These are phyloP conservation scores for Chrysaora quinquecirrha DNA, from an alignment of 30 jellyfish, hydroid and myxozoan species.

Conservation along the genomic window DNA sequence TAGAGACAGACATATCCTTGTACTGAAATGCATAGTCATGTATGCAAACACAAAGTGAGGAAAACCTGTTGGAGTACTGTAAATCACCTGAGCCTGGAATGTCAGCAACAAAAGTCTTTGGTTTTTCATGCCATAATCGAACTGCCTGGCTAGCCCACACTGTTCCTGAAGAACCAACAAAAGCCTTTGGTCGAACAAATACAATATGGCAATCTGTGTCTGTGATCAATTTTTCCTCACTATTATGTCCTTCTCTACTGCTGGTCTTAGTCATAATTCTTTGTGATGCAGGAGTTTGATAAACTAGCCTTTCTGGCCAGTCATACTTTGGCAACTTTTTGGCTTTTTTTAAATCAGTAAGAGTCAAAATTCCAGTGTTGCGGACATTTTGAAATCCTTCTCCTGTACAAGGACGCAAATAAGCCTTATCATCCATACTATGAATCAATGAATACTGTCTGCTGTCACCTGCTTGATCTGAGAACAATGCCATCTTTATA, in stretches of 20 bases:
- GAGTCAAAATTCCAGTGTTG: too few relatives aligned
- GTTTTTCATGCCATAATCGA: conserved; percentile 15
- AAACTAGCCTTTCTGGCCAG: too few relatives aligned
- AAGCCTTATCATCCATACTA: too few relatives aligned
- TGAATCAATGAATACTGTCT: too few relatives aligned
- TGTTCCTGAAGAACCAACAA: not conserved
- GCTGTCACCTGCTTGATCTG: too few relatives aligned
- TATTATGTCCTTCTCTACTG: not conserved
- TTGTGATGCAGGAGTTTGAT: too few relatives aligned
- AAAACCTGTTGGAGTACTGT: conserved; percentile 3
- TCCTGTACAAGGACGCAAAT: too few relatives aligned
- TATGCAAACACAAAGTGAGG: not conserved
- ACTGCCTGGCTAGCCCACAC: conserved; percentile 1
- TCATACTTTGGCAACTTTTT: too few relatives aligned
- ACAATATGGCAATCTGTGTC: not conserved
- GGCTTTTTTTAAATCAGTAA: too few relatives aligned
- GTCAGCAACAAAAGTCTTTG: not conserved
- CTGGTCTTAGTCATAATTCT: conserved; percentile 35
- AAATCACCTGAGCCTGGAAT: not conserved
- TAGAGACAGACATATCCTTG: conserved; percentile 28
- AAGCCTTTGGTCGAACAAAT: not conserved
- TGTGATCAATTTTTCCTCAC: conserved; percentile 10
- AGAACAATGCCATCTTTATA: too few relatives aligned
- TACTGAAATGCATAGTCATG: conserved; percentile 42
- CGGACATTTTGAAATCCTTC: too few relatives aligned